Percentiles rank a stretch among this genome's conserved stretches.
These are phyloP conservation scores for Catalaphyllia jardinei DNA, from an alignment of 64 coral and sea anemone genomes.

Conservation along the genomic window DNA sequence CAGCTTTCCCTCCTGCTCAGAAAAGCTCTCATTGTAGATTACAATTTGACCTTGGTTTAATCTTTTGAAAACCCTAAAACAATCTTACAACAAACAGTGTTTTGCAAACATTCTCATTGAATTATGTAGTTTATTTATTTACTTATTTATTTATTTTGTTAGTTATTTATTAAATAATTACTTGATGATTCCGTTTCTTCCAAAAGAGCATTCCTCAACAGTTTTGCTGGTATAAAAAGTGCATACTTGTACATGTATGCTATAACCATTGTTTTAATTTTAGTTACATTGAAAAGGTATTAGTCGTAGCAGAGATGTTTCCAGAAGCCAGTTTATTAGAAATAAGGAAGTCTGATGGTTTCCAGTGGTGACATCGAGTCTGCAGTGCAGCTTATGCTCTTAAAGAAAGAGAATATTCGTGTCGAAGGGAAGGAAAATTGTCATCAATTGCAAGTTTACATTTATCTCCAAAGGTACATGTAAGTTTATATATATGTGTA, in stretches of 20 bases:
- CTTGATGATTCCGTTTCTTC: too few species aligned
- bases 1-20: too few species aligned
- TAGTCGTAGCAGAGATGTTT: conserved; percentile 56
- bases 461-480: conserved; percentile 9
- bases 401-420: background rate
- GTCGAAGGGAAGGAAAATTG: background rate
- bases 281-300: background rate
- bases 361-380: conserved; percentile 66
- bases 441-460: background rate
- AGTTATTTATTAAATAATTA: too few species aligned
- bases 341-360: conserved; percentile 59
- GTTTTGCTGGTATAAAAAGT: too few species aligned
- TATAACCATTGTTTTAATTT: background rate
- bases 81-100: too few species aligned
- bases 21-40: too few species aligned
- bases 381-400: conserved; percentile 64
- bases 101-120: too few species aligned
- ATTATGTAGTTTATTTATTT: too few species aligned
- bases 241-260: background rate
- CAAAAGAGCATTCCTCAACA: background rate
- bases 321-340: conserved; percentile 65
- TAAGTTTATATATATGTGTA: too few species aligned
- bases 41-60: too few species aligned
- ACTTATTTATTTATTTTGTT: too few species aligned
- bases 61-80: too few species aligned